Percentiles rank a stretch among this genome's conserved stretches.
Conservation (phyloP, 2,113 vertebrate genomes). For the Myocastor coypus region DNA sequence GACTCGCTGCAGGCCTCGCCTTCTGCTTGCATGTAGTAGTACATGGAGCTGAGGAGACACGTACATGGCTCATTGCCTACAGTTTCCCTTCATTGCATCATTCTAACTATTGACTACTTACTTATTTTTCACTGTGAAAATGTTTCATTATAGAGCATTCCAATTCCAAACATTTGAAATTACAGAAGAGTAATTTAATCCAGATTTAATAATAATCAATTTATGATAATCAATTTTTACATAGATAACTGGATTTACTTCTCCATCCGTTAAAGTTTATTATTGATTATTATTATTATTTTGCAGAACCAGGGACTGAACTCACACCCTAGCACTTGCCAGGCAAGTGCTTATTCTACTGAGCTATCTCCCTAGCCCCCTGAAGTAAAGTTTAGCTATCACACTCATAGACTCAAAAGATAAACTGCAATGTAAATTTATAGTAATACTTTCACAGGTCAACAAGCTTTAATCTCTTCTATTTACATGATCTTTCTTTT, state of each 20-base stretch:
- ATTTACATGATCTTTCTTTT: background rate
- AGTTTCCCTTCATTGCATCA: background rate
- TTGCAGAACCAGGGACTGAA: too few relatives aligned
- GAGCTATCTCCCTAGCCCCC: too few relatives aligned
- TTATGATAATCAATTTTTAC: background rate
- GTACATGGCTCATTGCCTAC: background rate
- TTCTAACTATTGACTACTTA: background rate
- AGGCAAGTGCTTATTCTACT: too few relatives aligned
- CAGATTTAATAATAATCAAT: background rate
- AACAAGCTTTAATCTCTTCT: slow-evolving; percentile 4
- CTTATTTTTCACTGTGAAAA: slow-evolving; percentile 1
- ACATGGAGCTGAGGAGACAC: background rate
- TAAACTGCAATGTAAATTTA: slow-evolving; percentile 21
- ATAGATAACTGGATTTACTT: background rate
- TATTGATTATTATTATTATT: too few relatives aligned
- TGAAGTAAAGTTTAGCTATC: background rate
- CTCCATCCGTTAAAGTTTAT: background rate
- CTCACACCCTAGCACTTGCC: too few relatives aligned
- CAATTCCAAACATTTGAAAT: slow-evolving; percentile 13
- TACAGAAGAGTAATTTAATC: background rate
- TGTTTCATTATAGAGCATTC: background rate
- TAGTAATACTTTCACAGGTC: background rate
- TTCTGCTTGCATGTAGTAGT: background rate
- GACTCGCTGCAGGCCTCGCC: background rate
- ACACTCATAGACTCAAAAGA: background rate